Evolutionary conservation across 2,888 invertebrate genomes (phyloP), one percentile per base, ranked within the genome.

Genomic region (Linnaemya tessellans): DNA sequence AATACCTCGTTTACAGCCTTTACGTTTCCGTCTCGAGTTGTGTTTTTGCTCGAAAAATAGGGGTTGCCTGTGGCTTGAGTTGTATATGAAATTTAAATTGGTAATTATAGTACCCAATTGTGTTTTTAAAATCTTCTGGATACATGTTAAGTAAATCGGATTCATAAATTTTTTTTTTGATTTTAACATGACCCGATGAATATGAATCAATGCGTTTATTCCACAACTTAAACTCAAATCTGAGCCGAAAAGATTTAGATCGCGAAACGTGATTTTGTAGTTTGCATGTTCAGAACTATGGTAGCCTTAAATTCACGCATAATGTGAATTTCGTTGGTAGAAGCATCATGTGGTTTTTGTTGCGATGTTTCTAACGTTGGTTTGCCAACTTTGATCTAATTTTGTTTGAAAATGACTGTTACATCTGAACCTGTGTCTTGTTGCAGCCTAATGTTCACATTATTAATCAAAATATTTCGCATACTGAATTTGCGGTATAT

Each of bases 171-270:
- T n/a, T n/a, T n/a, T n/a, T n/a, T n/a, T n/a, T n/a, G n/a, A n/a
- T n/a, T n/a, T n/a, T n/a, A n/a, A n/a, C n/a, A n/a, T n/a, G n/a
- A n/a, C n/a, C n/a, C 41, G 70, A n/a, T 25, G 75, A 62, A 41
- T 78, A 77, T 18, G 49, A 30, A 71, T 74, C 54, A 8, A 79
- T 75, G 5, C 73, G 68, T 67, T 68, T 51, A 25, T 68, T 68
- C 84, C 84, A 86, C 20, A 84, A 64, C 20, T 80, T 41, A 58
- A 86, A 86, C 74, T 81, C 25, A 84, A n/a, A 18, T 75, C 84
- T 3, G 75, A 79, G 30, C 81, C 81, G 35, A 58, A 75, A 20
- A 20, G 67, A 64, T 38, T n/a, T 77, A 80, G n/a, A 83, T 80
- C 11, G 68, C 68, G 60, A 78, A 41, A n/a, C 51, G 70, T 7